These are phyloP conservation scores for Meteorus colon DNA, from an alignment of 2,888 invertebrate species.

Conservation along the genomic window DNA sequence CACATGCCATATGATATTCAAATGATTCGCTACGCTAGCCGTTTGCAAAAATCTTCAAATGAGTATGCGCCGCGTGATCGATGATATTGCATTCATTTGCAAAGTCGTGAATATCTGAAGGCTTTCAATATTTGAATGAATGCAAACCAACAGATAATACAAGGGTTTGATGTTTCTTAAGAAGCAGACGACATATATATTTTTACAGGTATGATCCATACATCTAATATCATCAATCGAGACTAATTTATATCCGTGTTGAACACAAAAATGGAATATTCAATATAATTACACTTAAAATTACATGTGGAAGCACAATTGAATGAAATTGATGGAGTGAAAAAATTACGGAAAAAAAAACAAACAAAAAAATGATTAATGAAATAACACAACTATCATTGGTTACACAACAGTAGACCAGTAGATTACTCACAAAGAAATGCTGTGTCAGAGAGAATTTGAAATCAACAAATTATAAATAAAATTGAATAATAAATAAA, in stretches of 20 bases:
- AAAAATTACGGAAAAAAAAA: conserved; percentile 14
- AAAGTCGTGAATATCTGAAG: neutral
- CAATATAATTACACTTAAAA: conserved; percentile 1
- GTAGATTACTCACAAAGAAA: conserved; percentile 46
- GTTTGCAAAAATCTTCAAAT: neutral
- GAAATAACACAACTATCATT: conserved; percentile 30
- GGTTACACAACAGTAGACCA: conserved; percentile 2
- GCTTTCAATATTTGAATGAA: neutral
- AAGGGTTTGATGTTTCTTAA: neutral
- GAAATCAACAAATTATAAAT: conserved; percentile 38
- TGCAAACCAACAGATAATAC: neutral
- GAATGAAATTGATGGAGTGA: conserved; percentile 21
- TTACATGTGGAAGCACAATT: conserved; percentile 1
- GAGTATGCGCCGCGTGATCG: neutral
- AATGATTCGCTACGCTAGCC: neutral
- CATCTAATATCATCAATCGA: neutral
- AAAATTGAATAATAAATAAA: conserved; percentile 48
- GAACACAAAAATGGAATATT: neutral
- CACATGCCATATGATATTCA: neutral
- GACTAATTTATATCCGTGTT: neutral
- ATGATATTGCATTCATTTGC: neutral
- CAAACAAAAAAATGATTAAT: neutral
- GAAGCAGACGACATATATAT: neutral
- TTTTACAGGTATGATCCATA: neutral
- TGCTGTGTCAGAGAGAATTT: conserved; percentile 8